Evolutionary conservation across 2,113 vertebrate species (phyloP).

Genomic region (Cervus canadensis): DNA sequence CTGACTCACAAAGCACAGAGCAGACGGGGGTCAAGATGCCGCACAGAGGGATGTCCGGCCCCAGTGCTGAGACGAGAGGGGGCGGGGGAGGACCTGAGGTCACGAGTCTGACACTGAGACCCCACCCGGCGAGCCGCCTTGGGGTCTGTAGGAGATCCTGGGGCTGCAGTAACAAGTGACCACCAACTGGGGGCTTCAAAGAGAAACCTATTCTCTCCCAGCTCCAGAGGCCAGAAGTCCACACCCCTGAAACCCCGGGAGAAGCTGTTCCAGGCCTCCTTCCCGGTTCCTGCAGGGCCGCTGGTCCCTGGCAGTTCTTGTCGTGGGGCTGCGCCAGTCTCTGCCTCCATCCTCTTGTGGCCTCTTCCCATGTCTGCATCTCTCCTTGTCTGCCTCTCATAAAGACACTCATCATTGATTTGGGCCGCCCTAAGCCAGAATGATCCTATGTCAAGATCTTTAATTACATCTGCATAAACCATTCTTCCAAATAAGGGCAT

Average conservation of each 20-base stretch:
- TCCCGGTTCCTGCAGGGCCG: not conserved
- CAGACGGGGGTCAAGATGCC: accelerated
- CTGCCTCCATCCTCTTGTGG: not conserved
- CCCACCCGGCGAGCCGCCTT: accelerated
- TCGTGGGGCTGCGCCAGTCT: accelerated
- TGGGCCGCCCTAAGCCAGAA: not conserved
- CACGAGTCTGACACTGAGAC: not conserved
- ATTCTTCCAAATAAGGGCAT: not conserved
- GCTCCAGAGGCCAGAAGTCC: not conserved
- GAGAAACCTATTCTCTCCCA: not conserved
- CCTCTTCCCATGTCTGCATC: not conserved
- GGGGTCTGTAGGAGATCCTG: not conserved
- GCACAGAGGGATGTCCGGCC: not conserved
- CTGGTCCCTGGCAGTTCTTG: accelerated
- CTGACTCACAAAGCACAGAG: not conserved
- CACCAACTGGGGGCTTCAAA: not conserved
- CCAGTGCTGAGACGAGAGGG: not conserved
- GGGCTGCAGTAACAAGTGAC: not conserved
- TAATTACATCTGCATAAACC: not conserved
- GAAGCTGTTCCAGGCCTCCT: not conserved
- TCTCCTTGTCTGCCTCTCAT: not conserved
- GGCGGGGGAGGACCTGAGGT: not conserved
- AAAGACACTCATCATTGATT: accelerated
- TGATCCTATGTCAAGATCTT: not conserved
- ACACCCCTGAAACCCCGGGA: not conserved